A percentile compares a stretch with the other conserved stretches of the same genome.
phyloP scores from a whole-genome alignment of 2,113 vertebrate species.

The Manacus vitellinus region DNA sequence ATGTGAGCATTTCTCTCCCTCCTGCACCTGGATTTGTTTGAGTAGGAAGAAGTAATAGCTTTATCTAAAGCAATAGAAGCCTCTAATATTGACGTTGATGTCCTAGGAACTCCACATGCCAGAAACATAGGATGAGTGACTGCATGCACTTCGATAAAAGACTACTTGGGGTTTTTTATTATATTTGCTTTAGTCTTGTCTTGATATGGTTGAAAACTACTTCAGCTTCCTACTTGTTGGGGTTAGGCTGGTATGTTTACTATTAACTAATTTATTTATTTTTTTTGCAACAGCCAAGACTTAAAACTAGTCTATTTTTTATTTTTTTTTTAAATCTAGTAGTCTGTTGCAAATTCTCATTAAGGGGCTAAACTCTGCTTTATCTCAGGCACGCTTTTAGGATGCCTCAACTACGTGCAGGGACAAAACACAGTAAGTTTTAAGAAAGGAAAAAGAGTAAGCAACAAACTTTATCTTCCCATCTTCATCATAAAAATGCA shows the following conservation, averaged over 20 bases:
- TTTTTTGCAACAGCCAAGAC: not conserved
- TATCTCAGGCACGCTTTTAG: constrained; percentile 9
- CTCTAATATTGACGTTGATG: not conserved
- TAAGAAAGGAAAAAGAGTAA: constrained; percentile 21
- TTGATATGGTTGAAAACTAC: not conserved
- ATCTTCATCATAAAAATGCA: constrained; percentile 57
- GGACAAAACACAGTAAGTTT: not conserved
- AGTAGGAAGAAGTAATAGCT: not conserved
- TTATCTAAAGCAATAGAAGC: not conserved
- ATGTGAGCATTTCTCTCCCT: not conserved
- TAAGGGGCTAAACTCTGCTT: not conserved
- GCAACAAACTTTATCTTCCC: constrained; percentile 46
- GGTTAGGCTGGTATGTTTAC: not conserved
- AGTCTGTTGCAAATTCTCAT: not conserved
- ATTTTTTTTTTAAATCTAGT: not conserved
- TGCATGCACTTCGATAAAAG: not conserved
- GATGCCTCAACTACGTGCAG: not conserved
- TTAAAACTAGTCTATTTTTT: not conserved
- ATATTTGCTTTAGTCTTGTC: not conserved
- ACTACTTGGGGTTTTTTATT: not conserved
- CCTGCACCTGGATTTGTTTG: not conserved
- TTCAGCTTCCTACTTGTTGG: not conserved
- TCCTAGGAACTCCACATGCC: not conserved
- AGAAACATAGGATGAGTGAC: not conserved
- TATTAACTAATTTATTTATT: not conserved